A percentile compares a stretch with the other conserved stretches of the same genome.
phyloP scores from a whole-genome alignment of 2,888 invertebrate genomes.

The Chironomus riparius region DNA sequence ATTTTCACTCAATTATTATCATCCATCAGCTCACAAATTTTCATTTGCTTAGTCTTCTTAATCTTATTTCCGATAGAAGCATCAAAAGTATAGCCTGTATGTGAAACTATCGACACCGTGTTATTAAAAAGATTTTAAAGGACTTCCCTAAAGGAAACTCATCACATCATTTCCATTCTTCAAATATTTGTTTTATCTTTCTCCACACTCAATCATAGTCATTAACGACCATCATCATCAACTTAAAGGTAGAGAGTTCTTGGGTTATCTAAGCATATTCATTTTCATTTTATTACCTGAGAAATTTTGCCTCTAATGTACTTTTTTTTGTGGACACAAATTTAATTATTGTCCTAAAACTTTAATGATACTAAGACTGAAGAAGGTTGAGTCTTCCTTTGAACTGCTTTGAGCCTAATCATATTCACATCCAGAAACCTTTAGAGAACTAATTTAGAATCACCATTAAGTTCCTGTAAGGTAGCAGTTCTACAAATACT shows the following conservation, averaged over 20 bases:
- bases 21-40: too few species aligned
- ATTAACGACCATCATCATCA: not conserved
- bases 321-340: not conserved
- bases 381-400: too few species aligned
- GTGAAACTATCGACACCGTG: slow-evolving; percentile 26
- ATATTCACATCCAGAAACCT: too few species aligned
- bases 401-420: too few species aligned
- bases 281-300: not conserved
- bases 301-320: not conserved
- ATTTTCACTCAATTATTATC: slow-evolving; percentile 24
- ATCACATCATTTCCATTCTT: slow-evolving; percentile 26
- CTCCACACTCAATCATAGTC: slow-evolving; percentile 4
- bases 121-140: slow-evolving; percentile 4
- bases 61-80: slow-evolving; percentile 14
- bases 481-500: too few species aligned
- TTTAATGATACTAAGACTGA: too few species aligned
- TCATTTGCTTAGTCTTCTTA: not conserved
- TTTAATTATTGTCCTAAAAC: too few species aligned
- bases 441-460: too few species aligned
- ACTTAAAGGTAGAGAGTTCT: not conserved
- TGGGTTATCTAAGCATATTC: not conserved
- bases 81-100: slow-evolving; percentile 18
- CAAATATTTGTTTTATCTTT: slow-evolving; percentile 27
- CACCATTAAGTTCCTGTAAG: too few species aligned
- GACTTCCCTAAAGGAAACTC: not conserved